Conservation (phyloP, 2,888 invertebrate genomes). For the Sepiola atlantica region DNA sequence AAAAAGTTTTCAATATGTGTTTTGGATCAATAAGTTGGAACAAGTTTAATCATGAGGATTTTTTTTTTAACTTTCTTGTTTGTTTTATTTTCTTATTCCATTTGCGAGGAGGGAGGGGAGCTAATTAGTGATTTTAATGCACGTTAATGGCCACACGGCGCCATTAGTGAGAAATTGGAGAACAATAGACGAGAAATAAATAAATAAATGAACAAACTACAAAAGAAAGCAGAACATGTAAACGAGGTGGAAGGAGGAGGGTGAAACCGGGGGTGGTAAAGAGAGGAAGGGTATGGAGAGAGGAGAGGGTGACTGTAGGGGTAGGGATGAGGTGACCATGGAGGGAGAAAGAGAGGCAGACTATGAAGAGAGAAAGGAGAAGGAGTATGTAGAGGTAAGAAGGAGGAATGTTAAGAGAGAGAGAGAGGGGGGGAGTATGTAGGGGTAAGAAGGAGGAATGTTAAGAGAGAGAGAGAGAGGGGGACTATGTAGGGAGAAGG, state of each 20-base stretch:
- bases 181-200: not conserved
- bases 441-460: too few species aligned
- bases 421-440: too few species aligned
- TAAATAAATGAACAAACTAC: not conserved
- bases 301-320: too few species aligned
- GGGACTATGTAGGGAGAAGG: too few species aligned
- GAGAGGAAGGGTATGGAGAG: not conserved
- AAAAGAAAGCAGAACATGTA: too few species aligned
- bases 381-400: too few species aligned
- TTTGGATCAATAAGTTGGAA: not conserved
- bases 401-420: too few species aligned
- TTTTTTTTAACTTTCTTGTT: not conserved
- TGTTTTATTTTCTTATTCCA: not conserved
- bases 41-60: not conserved
- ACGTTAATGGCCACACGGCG: not conserved
- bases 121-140: constrained; percentile 1
- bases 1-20: not conserved
- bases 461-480: too few species aligned
- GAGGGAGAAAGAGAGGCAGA: too few species aligned
- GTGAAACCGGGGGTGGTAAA: not conserved
- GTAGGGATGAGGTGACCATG: too few species aligned
- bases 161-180: not conserved
- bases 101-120: too few species aligned
- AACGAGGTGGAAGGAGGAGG: not conserved
- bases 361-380: too few species aligned